Conservation (phyloP, 2,888 invertebrate species). For the Melipona beecheii region DNA sequence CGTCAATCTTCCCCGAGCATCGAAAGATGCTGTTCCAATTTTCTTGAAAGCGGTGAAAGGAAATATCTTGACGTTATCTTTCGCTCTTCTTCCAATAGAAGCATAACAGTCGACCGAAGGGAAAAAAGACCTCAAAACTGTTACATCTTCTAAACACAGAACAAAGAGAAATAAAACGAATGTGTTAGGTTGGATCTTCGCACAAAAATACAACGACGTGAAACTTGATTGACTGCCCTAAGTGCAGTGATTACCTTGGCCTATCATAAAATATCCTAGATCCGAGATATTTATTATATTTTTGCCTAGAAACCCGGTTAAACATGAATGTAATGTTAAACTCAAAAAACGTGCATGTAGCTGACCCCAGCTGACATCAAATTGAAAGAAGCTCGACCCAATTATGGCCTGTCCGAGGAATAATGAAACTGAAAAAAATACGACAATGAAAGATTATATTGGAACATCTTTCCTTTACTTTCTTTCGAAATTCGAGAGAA, state of each 20-base stretch:
- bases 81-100: not conserved
- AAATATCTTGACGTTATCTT: constrained; percentile 1
- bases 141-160: not conserved
- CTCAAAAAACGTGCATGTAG: no score
- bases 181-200: not conserved
- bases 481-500: constrained; percentile 16
- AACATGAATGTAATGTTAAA: no score
- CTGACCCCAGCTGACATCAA: no score
- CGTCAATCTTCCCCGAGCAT: not conserved
- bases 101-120: not conserved
- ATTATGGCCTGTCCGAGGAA: not conserved
- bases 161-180: not conserved
- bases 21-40: not conserved
- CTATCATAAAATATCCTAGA: not conserved
- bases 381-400: no score
- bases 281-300: not conserved
- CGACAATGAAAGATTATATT: not conserved
- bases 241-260: not conserved
- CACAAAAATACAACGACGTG: not conserved
- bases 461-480: not conserved
- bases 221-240: not conserved
- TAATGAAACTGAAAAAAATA: not conserved
- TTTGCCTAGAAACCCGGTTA: no score
- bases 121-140: not conserved
- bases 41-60: constrained; percentile 39